Base-by-base conservation (phyloP, 1,140 invertebrate species). In the Anastrepha ludens region DNA sequence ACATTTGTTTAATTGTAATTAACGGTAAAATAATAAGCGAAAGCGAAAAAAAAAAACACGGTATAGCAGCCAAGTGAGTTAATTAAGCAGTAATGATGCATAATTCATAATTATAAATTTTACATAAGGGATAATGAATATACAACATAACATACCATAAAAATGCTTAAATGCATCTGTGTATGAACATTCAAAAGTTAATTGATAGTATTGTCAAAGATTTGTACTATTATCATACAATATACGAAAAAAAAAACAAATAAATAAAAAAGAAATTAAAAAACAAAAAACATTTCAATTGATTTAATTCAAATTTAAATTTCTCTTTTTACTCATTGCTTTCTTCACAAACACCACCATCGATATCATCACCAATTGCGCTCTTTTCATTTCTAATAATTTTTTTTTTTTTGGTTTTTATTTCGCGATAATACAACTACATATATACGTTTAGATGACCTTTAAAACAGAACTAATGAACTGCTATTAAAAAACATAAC, bases 221-320 rank as follows among this genome's bases (percentile, higher is more conserved):
- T 81, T 81, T 81, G 74, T 81, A 81, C 74, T 55, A 81, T 81
- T 81, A 58, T 47, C 20, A 29, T 11, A 20, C 17, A 55, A 81
- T 20, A 81, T 81, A 81, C 47, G 74, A 81, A 81, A 81, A 58
- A 41, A n/a, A 67, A 81, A 47, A 20, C n/a, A 81, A 81, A 13
- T 55, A 29, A 81, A 81, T 55, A 50, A 20, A 81, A 74, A 47
- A 47, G 47, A 74, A 74, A 74, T 29, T 50, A 74, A 47, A 4
- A 74, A 81, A 81, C 74, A 81, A 81, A 58, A 81, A 81, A 81
- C 74, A 81, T 81, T 81, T 81, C 50, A 81, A 81, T 81, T 81
- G 74, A 81, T 81, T 81, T 81, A 81, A 81, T 81, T 81, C n/a
- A 81, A 81, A 20, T 20, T 50, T 47, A 81, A 55, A 81, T 81